Base-by-base conservation (phyloP, 35 echinoderm and acorn worm genomes). In the Lytechinus pictus region DNA sequence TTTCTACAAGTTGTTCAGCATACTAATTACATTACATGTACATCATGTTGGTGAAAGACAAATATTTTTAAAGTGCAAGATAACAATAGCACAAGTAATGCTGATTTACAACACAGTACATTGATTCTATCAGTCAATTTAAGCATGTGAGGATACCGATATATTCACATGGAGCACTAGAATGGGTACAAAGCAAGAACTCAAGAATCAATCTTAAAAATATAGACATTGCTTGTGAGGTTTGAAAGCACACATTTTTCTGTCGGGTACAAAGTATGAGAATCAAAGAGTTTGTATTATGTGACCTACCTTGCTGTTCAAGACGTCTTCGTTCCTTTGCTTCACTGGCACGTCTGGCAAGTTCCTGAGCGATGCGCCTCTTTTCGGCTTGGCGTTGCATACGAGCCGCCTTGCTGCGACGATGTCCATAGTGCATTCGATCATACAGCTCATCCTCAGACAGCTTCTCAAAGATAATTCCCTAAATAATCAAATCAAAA, bases 401-500 rank as follows among this genome's bases (percentile, higher is more conserved):
- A 52, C 97, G 96, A n/a, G 91, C 96, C 52, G 89, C 91, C 33
- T 94, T 90, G 51, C 95, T 96, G 86, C 95, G 94, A 12, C 95
- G 97, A 53, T 95, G 88, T 51, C 95, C 94, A 71, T 61, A 94
- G 60, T 96, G 92, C 60, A 99, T 94, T 21, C 96, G 96, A 54
- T 97, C 92, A 9, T 97, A 95, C n/a, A 99, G 89, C 55, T 99
- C 98, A 7, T 97, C 95, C 86, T 98, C 98, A 11, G 96, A 96
- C 66, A 99, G 92, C 87, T 97, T 96, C 91, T 99, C 98, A 96
- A 98, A 99, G 87, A 99, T 96, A 28, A 99, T 97, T 61, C 98
- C 98, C 97, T 97, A 91, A 55, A 87, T 55, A 16, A 52, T 60
- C 13, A 87, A 90, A 9, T 21, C 29, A 90, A 90, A 21, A 51